Conservation (phyloP, 2,113 vertebrate genomes). For the Oxygymnocypris stewartii region DNA sequence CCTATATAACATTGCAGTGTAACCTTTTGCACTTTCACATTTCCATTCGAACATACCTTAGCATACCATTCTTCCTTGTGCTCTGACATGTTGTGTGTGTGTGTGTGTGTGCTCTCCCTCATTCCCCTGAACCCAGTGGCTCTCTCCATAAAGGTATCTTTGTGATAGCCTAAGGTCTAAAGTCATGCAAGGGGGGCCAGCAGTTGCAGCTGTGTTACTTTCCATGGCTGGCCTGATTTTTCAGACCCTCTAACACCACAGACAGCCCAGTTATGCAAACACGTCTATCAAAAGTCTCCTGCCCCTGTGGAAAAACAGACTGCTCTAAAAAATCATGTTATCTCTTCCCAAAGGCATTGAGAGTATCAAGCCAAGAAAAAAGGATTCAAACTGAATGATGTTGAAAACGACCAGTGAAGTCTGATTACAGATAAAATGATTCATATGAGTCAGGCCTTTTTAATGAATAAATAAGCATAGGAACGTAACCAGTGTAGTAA, state of each 20-base stretch:
- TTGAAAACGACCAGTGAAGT: neutral
- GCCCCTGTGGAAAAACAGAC: slow-evolving; percentile 41
- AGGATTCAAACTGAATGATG: neutral
- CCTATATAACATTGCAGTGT: neutral
- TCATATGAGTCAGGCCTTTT: neutral
- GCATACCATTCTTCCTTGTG: slow-evolving; percentile 42
- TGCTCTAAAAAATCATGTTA: slow-evolving; percentile 40
- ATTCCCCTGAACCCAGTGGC: slow-evolving; percentile 51
- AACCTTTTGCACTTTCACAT: slow-evolving; percentile 30
- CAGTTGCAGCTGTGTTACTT: slow-evolving; percentile 38
- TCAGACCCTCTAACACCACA: slow-evolving; percentile 43
- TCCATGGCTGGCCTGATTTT: slow-evolving; percentile 22
- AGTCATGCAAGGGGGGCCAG: slow-evolving; percentile 35
- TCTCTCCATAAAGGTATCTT: slow-evolving; percentile 64
- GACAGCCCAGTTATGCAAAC: slow-evolving; percentile 53
- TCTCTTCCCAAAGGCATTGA: slow-evolving; percentile 13
- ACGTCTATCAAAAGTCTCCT: slow-evolving; percentile 45
- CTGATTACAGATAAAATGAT: neutral
- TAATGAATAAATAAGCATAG: neutral
- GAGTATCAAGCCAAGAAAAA: slow-evolving; percentile 18
- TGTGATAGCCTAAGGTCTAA: slow-evolving; percentile 57
- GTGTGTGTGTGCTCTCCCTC: slow-evolving; percentile 58
- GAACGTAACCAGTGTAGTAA: neutral
- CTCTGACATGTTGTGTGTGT: slow-evolving; percentile 50
- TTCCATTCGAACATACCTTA: slow-evolving; percentile 19